These are phyloP conservation scores for Mamestra brassicae DNA, from an alignment of 2,888 invertebrate species.

Conservation along the genomic window DNA sequence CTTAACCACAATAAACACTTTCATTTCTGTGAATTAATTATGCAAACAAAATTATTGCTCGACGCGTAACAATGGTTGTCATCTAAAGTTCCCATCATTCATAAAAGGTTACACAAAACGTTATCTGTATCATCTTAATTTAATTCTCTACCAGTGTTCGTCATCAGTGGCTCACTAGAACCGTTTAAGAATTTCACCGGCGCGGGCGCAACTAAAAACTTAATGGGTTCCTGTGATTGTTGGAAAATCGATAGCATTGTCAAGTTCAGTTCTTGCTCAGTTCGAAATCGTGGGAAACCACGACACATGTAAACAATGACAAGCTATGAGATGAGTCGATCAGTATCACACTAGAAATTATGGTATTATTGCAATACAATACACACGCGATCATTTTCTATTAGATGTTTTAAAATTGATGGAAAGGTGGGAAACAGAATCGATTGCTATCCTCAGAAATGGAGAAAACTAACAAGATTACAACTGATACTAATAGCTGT, in stretches of 20 bases:
- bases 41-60: constrained; percentile 65
- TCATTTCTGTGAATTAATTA: constrained; percentile 73
- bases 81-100: constrained; percentile 72
- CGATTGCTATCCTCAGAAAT: constrained; percentile 39
- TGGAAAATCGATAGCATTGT: constrained; percentile 76
- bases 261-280: constrained; percentile 72
- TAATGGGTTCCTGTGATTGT: constrained; percentile 69
- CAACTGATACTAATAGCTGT: constrained; percentile 23
- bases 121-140: constrained; percentile 64
- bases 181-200: constrained; percentile 60
- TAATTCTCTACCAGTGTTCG: constrained; percentile 46
- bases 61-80: constrained; percentile 60
- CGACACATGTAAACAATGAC: constrained; percentile 73
- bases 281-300: constrained; percentile 85
- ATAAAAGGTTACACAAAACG: constrained; percentile 61
- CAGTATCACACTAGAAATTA: constrained; percentile 67
- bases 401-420: constrained; percentile 38
- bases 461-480: constrained; percentile 56
- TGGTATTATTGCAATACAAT: constrained; percentile 46
- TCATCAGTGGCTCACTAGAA: constrained; percentile 45
- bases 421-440: constrained; percentile 45
- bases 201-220: constrained; percentile 66
- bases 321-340: constrained; percentile 64
- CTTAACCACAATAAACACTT: constrained; percentile 68
- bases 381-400: constrained; percentile 40